These are phyloP conservation scores for Mylabris phalerata DNA, from an alignment of 1,140 invertebrate species.

Conservation along the genomic window DNA sequence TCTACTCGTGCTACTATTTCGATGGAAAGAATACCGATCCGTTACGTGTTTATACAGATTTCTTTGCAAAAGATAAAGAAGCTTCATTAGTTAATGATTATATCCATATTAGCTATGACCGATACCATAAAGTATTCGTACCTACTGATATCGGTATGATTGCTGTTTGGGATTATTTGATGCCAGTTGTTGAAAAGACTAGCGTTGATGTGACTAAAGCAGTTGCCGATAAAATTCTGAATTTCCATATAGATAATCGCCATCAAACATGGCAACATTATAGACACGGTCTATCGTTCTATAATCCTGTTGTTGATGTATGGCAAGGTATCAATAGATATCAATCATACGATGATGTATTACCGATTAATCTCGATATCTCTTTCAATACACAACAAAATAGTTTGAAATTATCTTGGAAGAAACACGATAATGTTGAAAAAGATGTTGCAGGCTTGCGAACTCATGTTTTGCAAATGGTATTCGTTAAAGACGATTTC, in stretches of 20 bases:
- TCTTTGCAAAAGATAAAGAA: background rate
- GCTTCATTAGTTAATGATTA: background rate
- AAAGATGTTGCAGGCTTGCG: conserved; percentile 32
- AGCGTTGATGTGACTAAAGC: conserved; percentile 26
- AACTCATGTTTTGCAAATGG: conserved; percentile 30
- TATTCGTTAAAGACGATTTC: conserved; percentile 35
- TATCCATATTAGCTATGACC: background rate
- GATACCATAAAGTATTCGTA: conserved; percentile 20
- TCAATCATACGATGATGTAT: conserved; percentile 26
- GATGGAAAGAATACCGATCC: background rate
- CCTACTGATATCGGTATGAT: conserved; percentile 44
- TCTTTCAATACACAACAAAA: conserved; percentile 28
- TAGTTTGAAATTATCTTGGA: conserved; percentile 33
- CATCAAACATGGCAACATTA: conserved; percentile 15
- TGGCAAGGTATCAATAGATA: conserved; percentile 35
- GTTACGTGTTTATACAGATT: background rate
- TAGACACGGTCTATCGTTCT: conserved; percentile 20
- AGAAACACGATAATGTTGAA: conserved; percentile 31
- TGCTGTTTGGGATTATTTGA: conserved; percentile 31
- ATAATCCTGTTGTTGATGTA: conserved; percentile 29
- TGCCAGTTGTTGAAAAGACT: conserved; percentile 31
- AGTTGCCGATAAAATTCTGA: conserved; percentile 35
- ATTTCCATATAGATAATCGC: conserved; percentile 17
- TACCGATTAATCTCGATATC: conserved; percentile 35
- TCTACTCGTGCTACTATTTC: background rate